These are phyloP conservation scores for Pegea sp. DNA, from an alignment of 23 tunicate species.

Conservation along the genomic window DNA sequence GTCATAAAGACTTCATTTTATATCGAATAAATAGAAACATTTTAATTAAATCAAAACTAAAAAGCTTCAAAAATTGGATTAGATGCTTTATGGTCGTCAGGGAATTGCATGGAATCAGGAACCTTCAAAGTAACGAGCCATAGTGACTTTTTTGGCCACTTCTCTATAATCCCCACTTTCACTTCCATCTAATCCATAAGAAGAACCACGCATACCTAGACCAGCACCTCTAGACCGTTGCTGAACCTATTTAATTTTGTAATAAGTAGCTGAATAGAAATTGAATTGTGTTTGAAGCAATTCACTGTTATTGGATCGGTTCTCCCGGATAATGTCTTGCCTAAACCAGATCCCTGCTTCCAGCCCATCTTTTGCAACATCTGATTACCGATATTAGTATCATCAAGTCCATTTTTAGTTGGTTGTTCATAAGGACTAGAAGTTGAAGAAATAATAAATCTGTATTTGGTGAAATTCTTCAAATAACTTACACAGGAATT, in stretches of 20 bases:
- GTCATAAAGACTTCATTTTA: too few species aligned
- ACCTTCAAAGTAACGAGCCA: too few species aligned
- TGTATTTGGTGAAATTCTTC: neutral
- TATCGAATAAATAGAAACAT: too few species aligned
- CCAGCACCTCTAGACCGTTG: slow-evolving; percentile 85
- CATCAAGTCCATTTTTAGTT: slow-evolving; percentile 58
- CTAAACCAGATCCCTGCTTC: slow-evolving; percentile 90
- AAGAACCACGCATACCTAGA: slow-evolving; percentile 76
- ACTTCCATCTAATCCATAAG: too few species aligned
- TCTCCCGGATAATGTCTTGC: slow-evolving; percentile 61
- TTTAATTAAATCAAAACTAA: too few species aligned
- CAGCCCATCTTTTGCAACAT: slow-evolving; percentile 97
- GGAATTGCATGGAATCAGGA: too few species aligned
- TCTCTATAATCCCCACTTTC: too few species aligned
- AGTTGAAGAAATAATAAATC: neutral
- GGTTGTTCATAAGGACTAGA: slow-evolving; percentile 75
- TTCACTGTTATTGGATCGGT: slow-evolving; percentile 51
- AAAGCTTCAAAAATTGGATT: too few species aligned
- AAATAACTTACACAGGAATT: slow-evolving; percentile 32
- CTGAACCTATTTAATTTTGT: slow-evolving; percentile 72
- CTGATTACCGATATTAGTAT: slow-evolving; percentile 65
- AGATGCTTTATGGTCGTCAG: too few species aligned
- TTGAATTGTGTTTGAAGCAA: too few species aligned
- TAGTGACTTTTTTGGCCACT: too few species aligned
- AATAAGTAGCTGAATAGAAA: too few species aligned